Percentiles rank a stretch among this genome's conserved stretches.
phyloP scores from a whole-genome alignment of 2,113 vertebrate species.

The Cephalopholis sonnerati region DNA sequence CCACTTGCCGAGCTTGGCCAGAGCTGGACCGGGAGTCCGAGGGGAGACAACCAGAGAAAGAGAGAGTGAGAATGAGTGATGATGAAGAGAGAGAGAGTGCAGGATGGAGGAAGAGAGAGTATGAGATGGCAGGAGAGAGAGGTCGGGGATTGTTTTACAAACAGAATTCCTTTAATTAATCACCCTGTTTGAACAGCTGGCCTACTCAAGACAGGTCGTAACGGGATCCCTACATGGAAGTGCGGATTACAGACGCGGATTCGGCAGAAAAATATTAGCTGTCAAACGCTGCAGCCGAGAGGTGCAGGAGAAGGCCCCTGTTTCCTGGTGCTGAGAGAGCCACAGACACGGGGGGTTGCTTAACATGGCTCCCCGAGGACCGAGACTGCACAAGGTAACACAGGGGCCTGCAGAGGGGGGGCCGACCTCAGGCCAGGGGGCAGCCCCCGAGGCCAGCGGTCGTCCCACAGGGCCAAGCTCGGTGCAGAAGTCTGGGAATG shows the following conservation, averaged over 20 bases:
- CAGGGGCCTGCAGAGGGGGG: constrained; percentile 20
- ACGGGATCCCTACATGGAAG: constrained; percentile 85
- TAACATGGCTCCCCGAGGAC: constrained; percentile 74
- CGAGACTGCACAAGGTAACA: constrained; percentile 50
- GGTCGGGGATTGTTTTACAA: constrained; percentile 93
- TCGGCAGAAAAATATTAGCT: constrained; percentile 87
- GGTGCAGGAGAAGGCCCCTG: constrained; percentile 80
- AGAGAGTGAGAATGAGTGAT: constrained; percentile 62
- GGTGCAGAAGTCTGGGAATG: constrained; percentile 35
- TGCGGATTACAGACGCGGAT: constrained; percentile 83
- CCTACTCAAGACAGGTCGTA: constrained; percentile 85
- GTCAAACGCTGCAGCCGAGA: constrained; percentile 80
- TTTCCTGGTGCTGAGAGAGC: constrained; percentile 81
- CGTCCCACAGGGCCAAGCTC: constrained; percentile 56
- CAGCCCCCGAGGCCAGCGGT: constrained; percentile 47
- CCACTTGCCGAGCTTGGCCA: constrained; percentile 53
- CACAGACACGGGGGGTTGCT: constrained; percentile 51
- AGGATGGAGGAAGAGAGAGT: constrained; percentile 51
- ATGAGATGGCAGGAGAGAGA: constrained; percentile 56
- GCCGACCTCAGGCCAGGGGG: constrained; percentile 47
- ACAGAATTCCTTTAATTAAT: constrained; percentile 99
- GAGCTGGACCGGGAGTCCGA: constrained; percentile 45
- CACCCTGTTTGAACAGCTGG: constrained; percentile 99
- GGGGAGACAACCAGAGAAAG: constrained; percentile 51
- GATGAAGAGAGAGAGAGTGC: constrained; percentile 55